Evolutionary conservation across 2,888 invertebrate species (phyloP).

Genomic region (Urechis unicinctus): DNA sequence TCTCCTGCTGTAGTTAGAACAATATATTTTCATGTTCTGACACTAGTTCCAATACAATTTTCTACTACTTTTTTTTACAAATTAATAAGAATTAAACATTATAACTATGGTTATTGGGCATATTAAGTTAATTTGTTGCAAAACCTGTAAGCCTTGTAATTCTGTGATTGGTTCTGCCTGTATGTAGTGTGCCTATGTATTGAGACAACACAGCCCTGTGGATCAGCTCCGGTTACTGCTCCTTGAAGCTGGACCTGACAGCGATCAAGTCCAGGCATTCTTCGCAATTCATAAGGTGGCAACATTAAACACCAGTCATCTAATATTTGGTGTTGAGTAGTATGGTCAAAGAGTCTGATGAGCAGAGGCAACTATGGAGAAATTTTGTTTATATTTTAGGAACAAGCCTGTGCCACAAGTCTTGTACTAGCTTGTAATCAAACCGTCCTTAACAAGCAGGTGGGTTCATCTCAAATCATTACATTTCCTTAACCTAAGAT

Average conservation of each 20-base stretch:
- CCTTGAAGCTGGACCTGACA: conserved; percentile 75
- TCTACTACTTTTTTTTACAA: too few species aligned
- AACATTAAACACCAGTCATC: too few species aligned
- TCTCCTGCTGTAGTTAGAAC: too few species aligned
- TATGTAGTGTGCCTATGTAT: conserved; percentile 68
- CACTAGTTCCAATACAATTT: too few species aligned
- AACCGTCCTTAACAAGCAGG: conserved; percentile 58
- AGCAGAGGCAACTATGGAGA: neutral
- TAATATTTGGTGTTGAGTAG: neutral
- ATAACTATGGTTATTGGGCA: too few species aligned
- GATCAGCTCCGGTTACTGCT: conserved; percentile 79
- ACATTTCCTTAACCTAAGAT: too few species aligned
- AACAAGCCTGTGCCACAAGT: conserved; percentile 82
- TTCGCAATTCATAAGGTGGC: conserved; percentile 65
- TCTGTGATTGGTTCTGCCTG: neutral
- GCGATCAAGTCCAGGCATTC: conserved; percentile 75
- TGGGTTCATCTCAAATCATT: conserved; percentile 39
- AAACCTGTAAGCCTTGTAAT: too few species aligned
- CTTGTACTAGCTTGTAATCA: conserved; percentile 70
- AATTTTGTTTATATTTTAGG: conserved; percentile 35
- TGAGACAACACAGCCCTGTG: conserved; percentile 77
- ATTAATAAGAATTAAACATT: too few species aligned
- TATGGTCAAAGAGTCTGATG: neutral
- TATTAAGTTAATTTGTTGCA: too few species aligned
- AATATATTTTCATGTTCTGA: too few species aligned